phyloP scores from a whole-genome alignment of 2,888 invertebrate species.

The Gymnosoma rotundatum region DNA sequence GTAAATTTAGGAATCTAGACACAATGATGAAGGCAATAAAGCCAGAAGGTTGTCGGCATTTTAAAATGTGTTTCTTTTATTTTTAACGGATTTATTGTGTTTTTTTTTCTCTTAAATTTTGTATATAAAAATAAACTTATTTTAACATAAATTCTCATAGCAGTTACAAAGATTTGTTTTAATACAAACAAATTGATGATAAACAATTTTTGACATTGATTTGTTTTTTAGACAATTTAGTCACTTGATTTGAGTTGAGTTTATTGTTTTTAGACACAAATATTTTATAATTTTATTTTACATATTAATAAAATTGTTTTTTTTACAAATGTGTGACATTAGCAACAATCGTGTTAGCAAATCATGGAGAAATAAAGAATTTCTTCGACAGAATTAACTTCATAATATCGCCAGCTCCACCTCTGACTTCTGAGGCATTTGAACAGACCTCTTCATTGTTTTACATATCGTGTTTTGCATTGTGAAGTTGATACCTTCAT shows the following conservation, averaged over 20 bases:
- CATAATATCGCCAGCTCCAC: too few species aligned
- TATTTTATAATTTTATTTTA: too few species aligned
- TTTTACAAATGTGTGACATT: too few species aligned
- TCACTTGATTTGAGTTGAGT: slow-evolving; percentile 8
- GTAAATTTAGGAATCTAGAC: slow-evolving; percentile 50
- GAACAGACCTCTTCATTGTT: too few species aligned
- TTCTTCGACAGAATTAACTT: too few species aligned
- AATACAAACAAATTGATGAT: slow-evolving; percentile 14
- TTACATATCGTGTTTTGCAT: too few species aligned
- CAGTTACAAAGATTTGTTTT: slow-evolving; percentile 19
- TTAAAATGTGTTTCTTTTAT: slow-evolving; percentile 28
- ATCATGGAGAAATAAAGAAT: too few species aligned
- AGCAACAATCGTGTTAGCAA: too few species aligned
- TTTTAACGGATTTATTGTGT: slow-evolving; percentile 1
- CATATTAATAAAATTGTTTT: too few species aligned
- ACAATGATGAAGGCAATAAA: slow-evolving; percentile 66
- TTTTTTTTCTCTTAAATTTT: neutral
- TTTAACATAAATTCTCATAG: slow-evolving; percentile 46
- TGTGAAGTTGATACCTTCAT: too few species aligned
- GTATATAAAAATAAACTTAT: slow-evolving; percentile 25
- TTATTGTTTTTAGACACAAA: slow-evolving; percentile 3
- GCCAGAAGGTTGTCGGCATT: slow-evolving; percentile 66
- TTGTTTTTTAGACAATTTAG: slow-evolving; percentile 56
- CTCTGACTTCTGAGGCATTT: too few species aligned
- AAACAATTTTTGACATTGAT: slow-evolving; percentile 62